These are phyloP conservation scores for Porites evermanni DNA, from an alignment of 92 coral and sea anemone species.

Conservation along the genomic window DNA sequence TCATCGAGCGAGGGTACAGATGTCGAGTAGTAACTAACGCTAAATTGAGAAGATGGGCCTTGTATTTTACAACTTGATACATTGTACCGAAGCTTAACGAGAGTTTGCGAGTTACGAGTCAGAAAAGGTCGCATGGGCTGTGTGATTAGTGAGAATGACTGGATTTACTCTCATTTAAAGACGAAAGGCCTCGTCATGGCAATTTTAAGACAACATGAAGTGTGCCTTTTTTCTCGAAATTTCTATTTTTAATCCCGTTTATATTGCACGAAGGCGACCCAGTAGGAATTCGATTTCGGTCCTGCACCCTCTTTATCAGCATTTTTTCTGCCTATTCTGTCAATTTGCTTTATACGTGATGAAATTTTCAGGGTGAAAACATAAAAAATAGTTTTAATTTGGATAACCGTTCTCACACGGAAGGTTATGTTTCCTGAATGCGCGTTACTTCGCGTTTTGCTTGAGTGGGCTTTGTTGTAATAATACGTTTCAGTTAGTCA, in stretches of 20 bases:
- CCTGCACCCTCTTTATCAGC: background rate
- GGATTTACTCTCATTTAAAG: constrained; percentile 2
- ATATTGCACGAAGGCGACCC: constrained; percentile 10
- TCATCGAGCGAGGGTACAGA: background rate
- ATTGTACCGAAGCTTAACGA: constrained; percentile 11
- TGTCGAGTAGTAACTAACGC: background rate
- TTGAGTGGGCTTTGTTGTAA: background rate
- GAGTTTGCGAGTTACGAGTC: background rate
- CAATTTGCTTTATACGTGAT: background rate
- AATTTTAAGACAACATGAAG: background rate
- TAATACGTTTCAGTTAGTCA: constrained; percentile 2
- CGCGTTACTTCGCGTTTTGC: background rate
- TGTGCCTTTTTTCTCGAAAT: constrained; percentile 23
- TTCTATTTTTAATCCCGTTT: constrained; percentile 18
- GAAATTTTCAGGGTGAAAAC: background rate
- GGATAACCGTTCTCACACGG: too few relatives aligned
- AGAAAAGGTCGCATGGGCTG: background rate
- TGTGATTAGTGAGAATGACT: background rate
- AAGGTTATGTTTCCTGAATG: background rate
- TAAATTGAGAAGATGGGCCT: background rate
- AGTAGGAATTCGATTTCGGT: constrained; percentile 4
- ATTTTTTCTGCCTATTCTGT: background rate
- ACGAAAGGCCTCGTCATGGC: constrained; percentile 2
- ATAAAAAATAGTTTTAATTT: too few relatives aligned
- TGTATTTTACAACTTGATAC: constrained; percentile 16